These are phyloP conservation scores for Coelopa frigida DNA, from an alignment of 1,140 invertebrate species.

Conservation along the genomic window DNA sequence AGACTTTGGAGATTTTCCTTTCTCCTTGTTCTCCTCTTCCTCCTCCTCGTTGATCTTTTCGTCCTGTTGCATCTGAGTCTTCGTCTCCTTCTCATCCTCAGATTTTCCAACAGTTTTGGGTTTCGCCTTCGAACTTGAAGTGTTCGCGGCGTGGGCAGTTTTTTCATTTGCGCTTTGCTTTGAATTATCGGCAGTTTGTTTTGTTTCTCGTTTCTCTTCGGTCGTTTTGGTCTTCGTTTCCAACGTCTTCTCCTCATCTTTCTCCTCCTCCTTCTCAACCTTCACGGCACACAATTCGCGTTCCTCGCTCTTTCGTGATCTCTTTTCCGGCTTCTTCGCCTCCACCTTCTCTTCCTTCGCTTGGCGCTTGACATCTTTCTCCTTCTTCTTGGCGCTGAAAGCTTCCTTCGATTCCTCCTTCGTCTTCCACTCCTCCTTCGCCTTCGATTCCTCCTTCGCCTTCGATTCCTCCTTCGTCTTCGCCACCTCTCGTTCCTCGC, in stretches of 20 bases:
- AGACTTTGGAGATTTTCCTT: background rate
- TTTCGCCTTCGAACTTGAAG: background rate
- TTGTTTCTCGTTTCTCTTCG: background rate
- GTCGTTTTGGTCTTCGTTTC: background rate
- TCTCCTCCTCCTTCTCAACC: background rate
- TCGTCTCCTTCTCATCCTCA: background rate
- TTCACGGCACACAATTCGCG: background rate
- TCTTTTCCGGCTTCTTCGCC: background rate
- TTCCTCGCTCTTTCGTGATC: background rate
- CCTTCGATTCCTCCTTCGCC: background rate
- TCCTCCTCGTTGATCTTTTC: background rate
- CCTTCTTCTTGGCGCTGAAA: slow-evolving; percentile 18
- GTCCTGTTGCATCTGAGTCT: background rate
- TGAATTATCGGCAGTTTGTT: background rate
- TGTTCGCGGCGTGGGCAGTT: background rate
- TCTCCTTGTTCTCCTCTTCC: background rate
- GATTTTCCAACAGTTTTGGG: too few species aligned
- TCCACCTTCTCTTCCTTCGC: slow-evolving; percentile 1
- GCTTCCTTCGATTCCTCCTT: slow-evolving; percentile 20
- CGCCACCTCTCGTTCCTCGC: slow-evolving; percentile 20
- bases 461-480: background rate
- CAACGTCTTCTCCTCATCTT: slow-evolving; percentile 10
- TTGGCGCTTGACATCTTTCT: background rate
- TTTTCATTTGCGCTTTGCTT: background rate
- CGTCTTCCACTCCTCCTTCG: background rate